Conservation (phyloP, 2,797 vertebrate genomes). For the Pogonophryne albipinna region DNA sequence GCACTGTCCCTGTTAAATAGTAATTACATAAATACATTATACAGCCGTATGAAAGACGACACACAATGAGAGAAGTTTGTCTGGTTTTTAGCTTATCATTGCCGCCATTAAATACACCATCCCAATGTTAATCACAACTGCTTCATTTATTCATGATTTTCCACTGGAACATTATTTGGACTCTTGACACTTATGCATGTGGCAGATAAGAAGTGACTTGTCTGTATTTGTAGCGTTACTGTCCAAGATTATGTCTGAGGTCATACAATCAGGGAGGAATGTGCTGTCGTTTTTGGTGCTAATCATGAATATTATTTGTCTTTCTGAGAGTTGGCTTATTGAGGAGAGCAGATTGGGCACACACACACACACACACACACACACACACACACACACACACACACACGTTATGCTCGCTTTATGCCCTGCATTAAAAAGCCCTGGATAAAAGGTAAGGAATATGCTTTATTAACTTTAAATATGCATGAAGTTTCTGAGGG, state of each 20-base stretch:
- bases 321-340: conserved; percentile 32
- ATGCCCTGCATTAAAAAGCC: conserved; percentile 79
- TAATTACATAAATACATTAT: not conserved
- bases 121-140: conserved; percentile 33
- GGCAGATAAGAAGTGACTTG: conserved; percentile 18
- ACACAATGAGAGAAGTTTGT: conserved; percentile 6
- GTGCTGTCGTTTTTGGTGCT: conserved; percentile 28
- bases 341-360: conserved; percentile 42
- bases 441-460: conserved; percentile 86
- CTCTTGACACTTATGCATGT: conserved; percentile 8
- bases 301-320: conserved; percentile 47
- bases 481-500: conserved; percentile 87
- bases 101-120: conserved; percentile 18
- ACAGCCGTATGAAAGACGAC: not conserved
- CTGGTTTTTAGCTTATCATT: not conserved
- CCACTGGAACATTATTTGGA: conserved; percentile 32
- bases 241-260: conserved; percentile 17
- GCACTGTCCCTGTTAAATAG: not conserved
- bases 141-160: conserved; percentile 45
- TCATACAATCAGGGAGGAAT: conserved; percentile 31
- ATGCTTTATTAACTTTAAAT: conserved; percentile 88
- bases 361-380: conserved; percentile 15
- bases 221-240: conserved; percentile 6
- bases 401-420: conserved; percentile 48
- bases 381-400: conserved; percentile 20